Evolutionary conservation across 2,797 vertebrate genomes (phyloP).

Genomic region (Catamblyrhynchus diadema): DNA sequence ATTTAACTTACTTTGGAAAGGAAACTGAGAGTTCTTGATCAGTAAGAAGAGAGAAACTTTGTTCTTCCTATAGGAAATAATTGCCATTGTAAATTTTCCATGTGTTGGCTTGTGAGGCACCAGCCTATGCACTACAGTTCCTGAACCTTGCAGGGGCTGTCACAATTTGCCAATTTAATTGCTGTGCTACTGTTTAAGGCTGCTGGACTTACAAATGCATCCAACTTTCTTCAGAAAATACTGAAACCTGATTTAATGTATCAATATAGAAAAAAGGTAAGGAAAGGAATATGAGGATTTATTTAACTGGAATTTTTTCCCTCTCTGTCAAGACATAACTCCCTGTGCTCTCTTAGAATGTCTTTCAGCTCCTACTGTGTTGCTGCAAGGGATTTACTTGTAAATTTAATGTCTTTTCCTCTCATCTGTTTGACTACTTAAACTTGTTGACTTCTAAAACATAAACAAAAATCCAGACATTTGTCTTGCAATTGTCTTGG

Average conservation of each 20-base stretch:
- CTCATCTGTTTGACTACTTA: not conserved
- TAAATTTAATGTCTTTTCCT: not conserved
- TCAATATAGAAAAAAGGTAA: not conserved
- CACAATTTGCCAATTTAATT: not conserved
- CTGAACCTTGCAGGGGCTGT: not conserved
- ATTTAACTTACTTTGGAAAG: not conserved
- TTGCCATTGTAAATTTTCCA: not conserved
- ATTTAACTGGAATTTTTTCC: rapidly evolving
- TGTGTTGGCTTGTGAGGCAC: not conserved
- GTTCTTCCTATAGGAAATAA: not conserved
- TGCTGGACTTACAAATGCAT: not conserved
- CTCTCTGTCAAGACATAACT: not conserved
- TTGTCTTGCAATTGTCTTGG: not conserved
- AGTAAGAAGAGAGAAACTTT: not conserved
- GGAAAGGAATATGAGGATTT: not conserved
- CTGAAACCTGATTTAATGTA: not conserved
- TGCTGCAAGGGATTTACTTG: not conserved
- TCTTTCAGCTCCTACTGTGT: not conserved
- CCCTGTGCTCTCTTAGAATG: not conserved
- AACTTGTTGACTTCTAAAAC: not conserved
- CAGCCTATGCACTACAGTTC: not conserved
- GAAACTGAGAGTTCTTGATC: not conserved
- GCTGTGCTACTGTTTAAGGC: not conserved
- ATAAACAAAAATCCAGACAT: not conserved
- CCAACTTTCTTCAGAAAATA: not conserved